Evolutionary conservation across 2,888 invertebrate species (phyloP).

Genomic region (Tachina grossa): DNA sequence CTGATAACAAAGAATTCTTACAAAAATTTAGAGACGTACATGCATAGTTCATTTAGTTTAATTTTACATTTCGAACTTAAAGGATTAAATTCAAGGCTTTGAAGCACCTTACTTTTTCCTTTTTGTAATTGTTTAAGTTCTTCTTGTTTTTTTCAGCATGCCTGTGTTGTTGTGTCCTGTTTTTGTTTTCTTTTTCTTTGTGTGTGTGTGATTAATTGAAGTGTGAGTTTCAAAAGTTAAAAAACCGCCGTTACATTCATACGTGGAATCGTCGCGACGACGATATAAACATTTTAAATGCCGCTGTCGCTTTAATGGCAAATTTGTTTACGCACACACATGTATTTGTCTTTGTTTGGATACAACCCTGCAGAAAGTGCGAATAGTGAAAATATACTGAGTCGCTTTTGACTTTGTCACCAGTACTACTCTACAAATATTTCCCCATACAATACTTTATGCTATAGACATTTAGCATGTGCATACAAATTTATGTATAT

Average conservation of each 20-base stretch:
- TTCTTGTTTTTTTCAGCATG: slow-evolving; percentile 14
- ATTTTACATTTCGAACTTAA: neutral
- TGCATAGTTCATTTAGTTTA: no score
- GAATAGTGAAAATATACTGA: no score
- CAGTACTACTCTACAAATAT: no score
- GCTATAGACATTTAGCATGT: no score
- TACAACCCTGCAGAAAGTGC: no score
- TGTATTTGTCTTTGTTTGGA: neutral
- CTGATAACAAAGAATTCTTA: no score
- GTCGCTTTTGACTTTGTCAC: no score
- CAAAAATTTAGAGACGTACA: no score
- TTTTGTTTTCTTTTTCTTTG: slow-evolving; percentile 23
- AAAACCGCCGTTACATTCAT: slow-evolving; percentile 58
- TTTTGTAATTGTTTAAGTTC: slow-evolving; percentile 4
- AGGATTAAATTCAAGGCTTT: slow-evolving; percentile 44
- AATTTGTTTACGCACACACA: slow-evolving; percentile 19
- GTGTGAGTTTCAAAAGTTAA: slow-evolving; percentile 68
- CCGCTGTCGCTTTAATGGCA: slow-evolving; percentile 41
- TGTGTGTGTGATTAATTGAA: slow-evolving; percentile 73
- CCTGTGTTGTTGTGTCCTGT: slow-evolving; percentile 33
- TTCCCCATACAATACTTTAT: no score
- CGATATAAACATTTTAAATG: slow-evolving; percentile 51
- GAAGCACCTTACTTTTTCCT: slow-evolving; percentile 37
- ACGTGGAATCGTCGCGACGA: slow-evolving; percentile 25
- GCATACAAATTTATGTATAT: no score